These are phyloP conservation scores for Matsumyia berberina DNA, from an alignment of 2,888 invertebrate genomes.

Conservation along the genomic window DNA sequence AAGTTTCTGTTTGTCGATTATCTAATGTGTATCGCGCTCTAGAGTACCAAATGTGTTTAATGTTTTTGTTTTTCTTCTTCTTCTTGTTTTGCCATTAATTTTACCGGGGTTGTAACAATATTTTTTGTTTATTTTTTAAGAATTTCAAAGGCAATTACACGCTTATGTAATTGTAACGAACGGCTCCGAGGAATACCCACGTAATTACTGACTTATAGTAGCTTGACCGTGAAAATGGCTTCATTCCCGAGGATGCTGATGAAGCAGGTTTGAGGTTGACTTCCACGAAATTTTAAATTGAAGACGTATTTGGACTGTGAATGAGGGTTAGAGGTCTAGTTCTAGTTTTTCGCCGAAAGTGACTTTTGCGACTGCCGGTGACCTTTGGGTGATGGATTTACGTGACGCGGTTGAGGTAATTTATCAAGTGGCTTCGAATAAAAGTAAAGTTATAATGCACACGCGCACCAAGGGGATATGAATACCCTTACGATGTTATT, in stretches of 20 bases:
- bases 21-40: background rate
- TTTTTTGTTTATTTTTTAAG: constrained; percentile 4
- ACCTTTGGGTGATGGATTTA: background rate
- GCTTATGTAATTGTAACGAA: constrained; percentile 47
- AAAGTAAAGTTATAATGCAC: too few species aligned
- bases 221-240: constrained; percentile 38
- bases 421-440: too few species aligned
- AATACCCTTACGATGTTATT: too few species aligned
- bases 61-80: too few species aligned
- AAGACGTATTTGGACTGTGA: background rate
- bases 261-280: background rate
- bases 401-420: too few species aligned
- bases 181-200: background rate
- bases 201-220: constrained; percentile 17
- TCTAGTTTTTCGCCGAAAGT: background rate
- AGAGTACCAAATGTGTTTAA: too few species aligned
- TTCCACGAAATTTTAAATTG: background rate
- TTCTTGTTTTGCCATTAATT: background rate
- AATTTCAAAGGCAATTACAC: background rate
- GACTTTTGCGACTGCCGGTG: background rate
- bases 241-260: constrained; percentile 17
- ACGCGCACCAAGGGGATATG: too few species aligned
- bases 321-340: background rate
- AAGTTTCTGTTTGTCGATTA: background rate
- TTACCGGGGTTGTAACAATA: background rate